Percentiles rank a stretch among this genome's conserved stretches.
Evolutionary conservation across 2,113 vertebrate species (phyloP).

Genomic region (Neofelis nebulosa): DNA sequence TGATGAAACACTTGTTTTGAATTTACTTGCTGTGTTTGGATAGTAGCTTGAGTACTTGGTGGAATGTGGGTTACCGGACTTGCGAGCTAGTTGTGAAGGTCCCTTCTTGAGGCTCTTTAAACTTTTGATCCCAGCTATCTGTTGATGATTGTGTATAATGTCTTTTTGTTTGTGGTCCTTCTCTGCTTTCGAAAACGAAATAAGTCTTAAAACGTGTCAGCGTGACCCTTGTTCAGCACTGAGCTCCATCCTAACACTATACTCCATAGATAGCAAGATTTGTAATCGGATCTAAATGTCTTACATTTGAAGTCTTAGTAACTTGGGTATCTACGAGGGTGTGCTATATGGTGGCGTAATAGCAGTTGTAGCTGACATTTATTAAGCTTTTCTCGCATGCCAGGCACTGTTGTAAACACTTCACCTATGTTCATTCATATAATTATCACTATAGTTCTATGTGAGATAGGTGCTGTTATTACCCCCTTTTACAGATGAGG

Average conservation of each 20-base stretch:
- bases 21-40: slow-evolving; percentile 1
- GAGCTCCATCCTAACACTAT: background rate
- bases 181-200: slow-evolving; percentile 13
- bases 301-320: background rate
- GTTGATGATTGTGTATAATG: background rate
- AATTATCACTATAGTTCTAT: background rate
- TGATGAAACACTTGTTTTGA: background rate
- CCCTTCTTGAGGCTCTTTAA: background rate
- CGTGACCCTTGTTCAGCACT: background rate
- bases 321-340: background rate
- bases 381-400: background rate
- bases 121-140: background rate
- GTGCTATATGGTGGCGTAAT: background rate
- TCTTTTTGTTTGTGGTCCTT: slow-evolving; percentile 8
- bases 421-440: background rate
- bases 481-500: background rate
- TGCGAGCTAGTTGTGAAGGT: background rate
- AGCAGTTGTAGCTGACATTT: background rate
- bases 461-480: background rate
- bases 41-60: background rate
- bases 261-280: background rate
- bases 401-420: background rate
- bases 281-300: background rate
- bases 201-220: background rate
- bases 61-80: background rate